A percentile compares a stretch with the other conserved stretches of the same genome.
Evolutionary conservation across 2,113 vertebrate genomes (phyloP).

Genomic region (Galemys pyrenaicus): DNA sequence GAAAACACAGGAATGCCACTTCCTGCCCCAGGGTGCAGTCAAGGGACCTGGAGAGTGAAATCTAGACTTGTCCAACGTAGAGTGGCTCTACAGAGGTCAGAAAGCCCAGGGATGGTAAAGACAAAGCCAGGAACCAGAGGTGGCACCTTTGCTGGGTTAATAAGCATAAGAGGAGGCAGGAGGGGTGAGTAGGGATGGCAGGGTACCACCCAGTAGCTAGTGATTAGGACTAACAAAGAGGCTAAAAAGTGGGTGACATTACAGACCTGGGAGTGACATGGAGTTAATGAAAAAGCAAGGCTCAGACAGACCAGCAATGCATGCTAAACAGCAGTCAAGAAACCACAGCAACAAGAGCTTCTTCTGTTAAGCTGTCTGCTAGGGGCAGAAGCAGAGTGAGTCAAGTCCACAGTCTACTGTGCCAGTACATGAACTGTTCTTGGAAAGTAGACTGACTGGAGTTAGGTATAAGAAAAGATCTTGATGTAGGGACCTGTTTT

Average conservation of each 20-base stretch:
- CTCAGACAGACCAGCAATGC: background rate
- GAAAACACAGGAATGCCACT: background rate
- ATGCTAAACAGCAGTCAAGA: background rate
- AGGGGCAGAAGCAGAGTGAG: background rate
- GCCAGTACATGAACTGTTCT: background rate
- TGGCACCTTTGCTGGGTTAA: background rate
- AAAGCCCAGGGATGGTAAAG: background rate
- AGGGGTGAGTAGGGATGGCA: background rate
- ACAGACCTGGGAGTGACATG: background rate
- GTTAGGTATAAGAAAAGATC: background rate
- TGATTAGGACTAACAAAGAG: background rate
- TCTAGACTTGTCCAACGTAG: background rate
- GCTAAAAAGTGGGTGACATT: background rate
- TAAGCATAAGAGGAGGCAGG: background rate
- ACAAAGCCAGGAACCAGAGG: background rate
- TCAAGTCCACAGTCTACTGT: background rate
- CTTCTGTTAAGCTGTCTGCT: background rate
- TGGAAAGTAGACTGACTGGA: background rate
- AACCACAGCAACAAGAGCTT: background rate
- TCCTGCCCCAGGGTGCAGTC: background rate
- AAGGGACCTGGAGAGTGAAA: background rate
- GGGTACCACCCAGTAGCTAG: background rate
- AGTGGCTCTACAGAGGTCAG: background rate
- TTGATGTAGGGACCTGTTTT: background rate
- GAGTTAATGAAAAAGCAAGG: background rate